phyloP scores from a whole-genome alignment of 2,888 invertebrate species.

The Disparrhopalites patrizii region DNA sequence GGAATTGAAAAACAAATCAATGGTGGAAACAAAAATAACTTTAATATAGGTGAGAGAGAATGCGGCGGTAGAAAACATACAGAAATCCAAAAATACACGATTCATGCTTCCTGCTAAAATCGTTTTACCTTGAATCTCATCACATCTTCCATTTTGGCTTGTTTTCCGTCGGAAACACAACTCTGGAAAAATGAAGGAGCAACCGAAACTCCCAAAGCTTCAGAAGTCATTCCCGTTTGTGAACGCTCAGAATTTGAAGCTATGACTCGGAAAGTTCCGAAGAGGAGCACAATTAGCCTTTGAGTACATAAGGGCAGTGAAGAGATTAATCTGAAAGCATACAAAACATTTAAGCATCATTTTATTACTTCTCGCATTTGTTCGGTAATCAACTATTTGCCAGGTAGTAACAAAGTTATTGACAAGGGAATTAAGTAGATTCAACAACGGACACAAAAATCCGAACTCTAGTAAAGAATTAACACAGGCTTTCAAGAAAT shows the following conservation, averaged over 20 bases:
- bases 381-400: no score
- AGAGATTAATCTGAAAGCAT: slow-evolving; percentile 68
- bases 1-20: neutral
- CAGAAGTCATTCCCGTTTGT: slow-evolving; percentile 89
- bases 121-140: slow-evolving; percentile 84
- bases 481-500: neutral
- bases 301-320: slow-evolving; percentile 86
- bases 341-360: no score
- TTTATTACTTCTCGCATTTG: neutral
- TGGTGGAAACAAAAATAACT: neutral
- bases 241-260: slow-evolving; percentile 86
- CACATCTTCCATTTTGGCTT: slow-evolving; percentile 93
- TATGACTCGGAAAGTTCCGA: slow-evolving; percentile 94
- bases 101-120: neutral
- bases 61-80: slow-evolving; percentile 28
- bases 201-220: slow-evolving; percentile 90
- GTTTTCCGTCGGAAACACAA: slow-evolving; percentile 90
- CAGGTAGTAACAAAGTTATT: neutral
- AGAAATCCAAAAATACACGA: slow-evolving; percentile 19
- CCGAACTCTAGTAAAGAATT: neutral
- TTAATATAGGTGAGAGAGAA: slow-evolving; percentile 25
- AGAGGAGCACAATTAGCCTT: slow-evolving; percentile 85
- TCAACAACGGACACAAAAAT: neutral
- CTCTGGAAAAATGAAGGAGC: slow-evolving; percentile 95
- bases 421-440: neutral